Conservation (phyloP, 2,113 vertebrate species). For the Neoarius graeffei region DNA sequence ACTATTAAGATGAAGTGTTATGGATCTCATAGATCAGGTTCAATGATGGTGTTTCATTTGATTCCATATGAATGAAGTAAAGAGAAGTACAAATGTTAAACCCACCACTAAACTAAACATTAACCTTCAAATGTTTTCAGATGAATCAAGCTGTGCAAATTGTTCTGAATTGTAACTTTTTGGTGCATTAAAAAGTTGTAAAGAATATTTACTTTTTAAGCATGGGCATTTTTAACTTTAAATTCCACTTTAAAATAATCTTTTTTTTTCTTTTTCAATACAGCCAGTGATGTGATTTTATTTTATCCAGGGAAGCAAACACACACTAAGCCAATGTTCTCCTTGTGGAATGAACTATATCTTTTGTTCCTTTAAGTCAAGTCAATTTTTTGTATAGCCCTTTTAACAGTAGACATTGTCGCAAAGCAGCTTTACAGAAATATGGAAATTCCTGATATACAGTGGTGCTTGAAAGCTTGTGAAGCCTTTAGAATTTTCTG, state of each 20-base stretch:
- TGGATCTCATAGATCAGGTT: background rate
- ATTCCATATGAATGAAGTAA: background rate
- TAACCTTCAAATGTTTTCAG: background rate
- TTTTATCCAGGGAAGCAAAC: background rate
- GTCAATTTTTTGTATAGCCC: too few species aligned
- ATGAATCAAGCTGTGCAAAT: background rate
- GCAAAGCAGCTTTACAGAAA: too few species aligned
- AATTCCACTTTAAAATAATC: background rate
- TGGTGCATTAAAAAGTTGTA: background rate
- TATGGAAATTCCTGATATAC: too few species aligned
- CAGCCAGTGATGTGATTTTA: background rate
- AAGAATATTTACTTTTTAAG: background rate
- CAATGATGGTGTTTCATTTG: background rate
- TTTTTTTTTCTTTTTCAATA: background rate
- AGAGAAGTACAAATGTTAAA: background rate
- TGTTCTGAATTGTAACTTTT: background rate
- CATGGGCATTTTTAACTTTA: background rate
- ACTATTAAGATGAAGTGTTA: background rate
- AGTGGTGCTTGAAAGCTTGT: too few species aligned
- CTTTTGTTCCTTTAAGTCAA: background rate
- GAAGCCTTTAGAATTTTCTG: too few species aligned
- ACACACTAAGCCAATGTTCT: background rate
- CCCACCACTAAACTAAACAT: background rate
- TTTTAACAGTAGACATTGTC: too few species aligned
- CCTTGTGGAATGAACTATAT: background rate